Percentiles rank a stretch among this genome's conserved stretches.
Evolutionary conservation across 2,888 invertebrate species (phyloP).

Genomic region (Cylindroiulus punctatus): DNA sequence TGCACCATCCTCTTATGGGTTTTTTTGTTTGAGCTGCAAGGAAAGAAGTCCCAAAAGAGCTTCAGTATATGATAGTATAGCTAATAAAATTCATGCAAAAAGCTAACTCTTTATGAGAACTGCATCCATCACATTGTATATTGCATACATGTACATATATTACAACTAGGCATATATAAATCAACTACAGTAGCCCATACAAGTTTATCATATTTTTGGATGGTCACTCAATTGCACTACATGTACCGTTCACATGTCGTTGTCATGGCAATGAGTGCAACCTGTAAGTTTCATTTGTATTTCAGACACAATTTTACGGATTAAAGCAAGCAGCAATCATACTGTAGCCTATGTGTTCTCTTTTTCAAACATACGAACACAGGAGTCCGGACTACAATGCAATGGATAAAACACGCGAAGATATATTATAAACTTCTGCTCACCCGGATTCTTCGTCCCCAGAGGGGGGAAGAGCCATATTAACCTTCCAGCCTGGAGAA

Average conservation of each 20-base stretch:
- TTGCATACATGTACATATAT: no score
- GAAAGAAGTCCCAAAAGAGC: not conserved
- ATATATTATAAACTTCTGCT: not conserved
- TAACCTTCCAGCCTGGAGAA: slow-evolving; percentile 44
- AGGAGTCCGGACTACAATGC: not conserved
- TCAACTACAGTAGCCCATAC: no score
- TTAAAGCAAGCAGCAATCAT: not conserved
- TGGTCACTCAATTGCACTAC: no score
- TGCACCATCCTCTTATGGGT: slow-evolving; percentile 55
- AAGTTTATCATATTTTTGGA: no score
- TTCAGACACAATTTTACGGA: not conserved
- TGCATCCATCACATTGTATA: no score
- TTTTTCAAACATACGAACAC: no score
- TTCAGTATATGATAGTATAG: not conserved
- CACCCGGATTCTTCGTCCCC: slow-evolving; percentile 49
- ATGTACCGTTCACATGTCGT: no score
- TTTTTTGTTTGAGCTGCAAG: slow-evolving; percentile 37
- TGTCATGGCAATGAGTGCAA: not conserved
- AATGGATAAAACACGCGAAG: not conserved
- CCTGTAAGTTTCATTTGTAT: not conserved
- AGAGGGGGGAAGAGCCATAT: slow-evolving; percentile 51
- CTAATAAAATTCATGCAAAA: no score
- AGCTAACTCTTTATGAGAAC: no score
- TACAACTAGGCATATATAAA: no score
- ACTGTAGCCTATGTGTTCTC: no score